These are phyloP conservation scores for Drosophila pseudoananassae DNA, from an alignment of 1,140 invertebrate species.

Conservation along the genomic window DNA sequence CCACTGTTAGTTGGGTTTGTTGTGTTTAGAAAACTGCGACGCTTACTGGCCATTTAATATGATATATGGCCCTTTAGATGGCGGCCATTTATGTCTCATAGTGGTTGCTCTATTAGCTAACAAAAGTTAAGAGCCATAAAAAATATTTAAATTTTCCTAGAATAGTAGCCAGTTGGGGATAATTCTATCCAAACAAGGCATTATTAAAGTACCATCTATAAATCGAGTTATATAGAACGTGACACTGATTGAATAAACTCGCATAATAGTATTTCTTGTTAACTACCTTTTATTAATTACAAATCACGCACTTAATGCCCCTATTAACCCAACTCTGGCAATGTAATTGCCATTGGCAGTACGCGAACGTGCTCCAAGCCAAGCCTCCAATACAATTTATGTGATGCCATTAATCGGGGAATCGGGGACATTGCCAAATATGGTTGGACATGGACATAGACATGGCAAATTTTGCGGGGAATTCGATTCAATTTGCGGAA, in stretches of 20 bases:
- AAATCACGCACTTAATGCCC: constrained; percentile 23
- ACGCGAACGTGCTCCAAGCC: constrained; percentile 1
- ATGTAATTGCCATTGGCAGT: constrained; percentile 24
- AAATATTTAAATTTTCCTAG: too few relatives aligned
- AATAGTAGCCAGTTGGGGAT: too few relatives aligned
- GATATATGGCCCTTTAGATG: constrained; percentile 56
- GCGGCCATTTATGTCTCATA: constrained; percentile 21
- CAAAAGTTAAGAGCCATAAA: constrained; percentile 1
- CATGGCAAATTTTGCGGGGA: constrained; percentile 39
- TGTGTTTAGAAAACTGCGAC: constrained; percentile 35
- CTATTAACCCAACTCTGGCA: constrained; percentile 23
- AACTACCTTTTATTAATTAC: constrained; percentile 14
- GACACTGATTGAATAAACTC: constrained; percentile 7
- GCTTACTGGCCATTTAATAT: constrained; percentile 70
- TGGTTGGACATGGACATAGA: constrained; percentile 8
- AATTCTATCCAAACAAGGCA: too few relatives aligned
- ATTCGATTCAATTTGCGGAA: constrained; percentile 69
- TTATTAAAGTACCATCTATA: background rate
- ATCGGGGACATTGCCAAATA: constrained; percentile 9
- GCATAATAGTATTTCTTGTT: background rate
- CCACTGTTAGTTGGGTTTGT: constrained; percentile 15
- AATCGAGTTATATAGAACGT: background rate
- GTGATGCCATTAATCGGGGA: background rate
- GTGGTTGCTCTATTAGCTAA: constrained; percentile 7
- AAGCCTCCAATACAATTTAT: constrained; percentile 40